A percentile compares a stretch with the other conserved stretches of the same genome.
Evolutionary conservation across 2,888 invertebrate genomes (phyloP).

Genomic region (Pherbina coryleti): DNA sequence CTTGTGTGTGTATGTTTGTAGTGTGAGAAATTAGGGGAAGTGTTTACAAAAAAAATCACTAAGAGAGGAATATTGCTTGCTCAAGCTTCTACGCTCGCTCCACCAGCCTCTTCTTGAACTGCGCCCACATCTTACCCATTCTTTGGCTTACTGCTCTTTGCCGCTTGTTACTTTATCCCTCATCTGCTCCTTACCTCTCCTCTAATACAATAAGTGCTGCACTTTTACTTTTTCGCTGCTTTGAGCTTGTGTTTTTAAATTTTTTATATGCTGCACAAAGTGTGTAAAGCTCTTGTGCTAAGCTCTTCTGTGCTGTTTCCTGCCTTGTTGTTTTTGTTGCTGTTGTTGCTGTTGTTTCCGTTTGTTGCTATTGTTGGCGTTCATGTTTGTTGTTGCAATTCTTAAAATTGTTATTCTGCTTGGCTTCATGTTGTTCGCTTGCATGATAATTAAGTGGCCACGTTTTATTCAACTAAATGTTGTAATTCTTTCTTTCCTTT

Average conservation of each 20-base stretch:
- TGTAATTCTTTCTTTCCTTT: not conserved
- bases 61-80: no score
- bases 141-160: not conserved
- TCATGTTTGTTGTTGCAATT: conserved; percentile 25
- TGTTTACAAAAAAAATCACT: conserved; percentile 10
- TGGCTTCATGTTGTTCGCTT: conserved; percentile 47
- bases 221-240: conserved; percentile 37
- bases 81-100: not conserved
- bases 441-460: conserved; percentile 57
- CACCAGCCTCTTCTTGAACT: not conserved
- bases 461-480: conserved; percentile 32
- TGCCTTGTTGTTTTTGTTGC: conserved; percentile 11
- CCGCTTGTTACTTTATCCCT: not conserved
- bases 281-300: no score
- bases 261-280: not conserved
- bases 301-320: conserved; percentile 10
- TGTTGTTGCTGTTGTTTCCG: conserved; percentile 13
- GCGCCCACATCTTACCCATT: not conserved
- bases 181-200: not conserved
- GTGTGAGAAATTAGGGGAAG: not conserved
- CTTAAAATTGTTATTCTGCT: conserved; percentile 43
- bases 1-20: not conserved
- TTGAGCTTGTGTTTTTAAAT: conserved; percentile 20
- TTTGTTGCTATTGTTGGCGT: conserved; percentile 18
- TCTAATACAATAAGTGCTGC: conserved; percentile 29